phyloP scores from a whole-genome alignment of 2,888 invertebrate genomes.

The Sarcophaga rosellei region DNA sequence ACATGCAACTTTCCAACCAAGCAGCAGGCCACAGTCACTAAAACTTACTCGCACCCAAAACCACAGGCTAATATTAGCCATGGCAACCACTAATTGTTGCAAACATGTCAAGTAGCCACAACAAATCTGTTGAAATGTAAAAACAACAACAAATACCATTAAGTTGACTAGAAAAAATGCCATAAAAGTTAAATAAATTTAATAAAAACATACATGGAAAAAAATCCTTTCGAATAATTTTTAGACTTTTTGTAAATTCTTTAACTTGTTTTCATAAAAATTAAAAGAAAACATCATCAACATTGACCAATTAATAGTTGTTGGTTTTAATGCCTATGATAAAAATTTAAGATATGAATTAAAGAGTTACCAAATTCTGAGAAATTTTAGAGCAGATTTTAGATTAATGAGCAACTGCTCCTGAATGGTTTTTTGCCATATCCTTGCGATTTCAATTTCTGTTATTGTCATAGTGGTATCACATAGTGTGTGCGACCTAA shows the following conservation, averaged over 20 bases:
- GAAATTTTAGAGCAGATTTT: neutral
- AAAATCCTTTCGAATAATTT: constrained; percentile 45
- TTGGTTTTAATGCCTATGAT: neutral
- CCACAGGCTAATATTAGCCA: constrained; percentile 60
- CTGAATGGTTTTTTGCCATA: no score
- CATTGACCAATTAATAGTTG: constrained; percentile 38
- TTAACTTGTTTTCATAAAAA: constrained; percentile 46
- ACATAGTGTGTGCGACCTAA: no score
- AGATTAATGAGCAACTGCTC: no score
- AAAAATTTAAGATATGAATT: neutral
- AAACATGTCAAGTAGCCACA: constrained; percentile 64
- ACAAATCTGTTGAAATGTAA: constrained; percentile 38
- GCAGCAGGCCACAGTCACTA: neutral
- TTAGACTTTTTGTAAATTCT: neutral
- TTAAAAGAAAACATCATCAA: constrained; percentile 12
- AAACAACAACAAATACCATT: constrained; percentile 17
- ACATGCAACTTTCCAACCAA: constrained; percentile 2
- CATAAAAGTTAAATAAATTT: constrained; percentile 26
- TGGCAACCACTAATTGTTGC: constrained; percentile 68
- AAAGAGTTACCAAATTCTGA: constrained; percentile 23
- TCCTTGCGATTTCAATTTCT: no score
- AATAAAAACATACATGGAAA: neutral
- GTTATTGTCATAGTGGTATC: no score
- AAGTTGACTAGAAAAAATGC: constrained; percentile 18
- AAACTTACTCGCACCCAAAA: neutral